Evolutionary conservation across 2,888 invertebrate genomes (phyloP).

Genomic region (Himalopsyche japonica): DNA sequence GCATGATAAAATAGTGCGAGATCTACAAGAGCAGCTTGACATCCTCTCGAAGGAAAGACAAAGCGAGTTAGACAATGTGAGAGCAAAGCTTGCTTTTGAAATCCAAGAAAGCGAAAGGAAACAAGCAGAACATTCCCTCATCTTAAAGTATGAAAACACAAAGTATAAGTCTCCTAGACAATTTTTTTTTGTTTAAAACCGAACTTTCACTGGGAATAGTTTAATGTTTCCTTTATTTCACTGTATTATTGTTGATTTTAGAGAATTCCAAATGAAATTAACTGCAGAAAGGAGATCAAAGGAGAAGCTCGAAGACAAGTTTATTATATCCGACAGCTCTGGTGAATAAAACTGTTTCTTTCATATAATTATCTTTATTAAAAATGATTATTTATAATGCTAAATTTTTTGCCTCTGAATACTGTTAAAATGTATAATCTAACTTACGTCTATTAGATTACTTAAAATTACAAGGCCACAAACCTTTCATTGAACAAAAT

Average conservation of each 20-base stretch:
- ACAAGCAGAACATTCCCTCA: constrained; percentile 73
- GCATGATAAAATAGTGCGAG: constrained; percentile 63
- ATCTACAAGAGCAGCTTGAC: constrained; percentile 64
- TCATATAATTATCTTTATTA: neutral
- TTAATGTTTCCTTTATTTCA: neutral
- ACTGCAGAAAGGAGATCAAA: constrained; percentile 74
- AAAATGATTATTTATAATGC: neutral
- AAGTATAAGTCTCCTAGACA: neutral
- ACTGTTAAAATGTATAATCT: no score
- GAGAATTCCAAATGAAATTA: constrained; percentile 78
- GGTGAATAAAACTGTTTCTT: neutral
- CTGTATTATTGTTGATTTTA: constrained; percentile 45
- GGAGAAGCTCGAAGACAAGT: constrained; percentile 70
- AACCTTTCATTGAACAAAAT: no score
- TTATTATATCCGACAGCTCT: constrained; percentile 50
- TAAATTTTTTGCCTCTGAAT: no score
- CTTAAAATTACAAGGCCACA: no score
- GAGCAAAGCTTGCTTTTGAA: constrained; percentile 74
- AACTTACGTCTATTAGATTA: no score
- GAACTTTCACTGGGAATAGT: neutral
- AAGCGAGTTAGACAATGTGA: constrained; percentile 67
- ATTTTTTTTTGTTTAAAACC: neutral
- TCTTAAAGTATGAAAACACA: constrained; percentile 68
- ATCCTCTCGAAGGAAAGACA: constrained; percentile 60
- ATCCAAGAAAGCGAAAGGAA: constrained; percentile 83